Evolutionary conservation across 2,797 vertebrate species (phyloP).

Genomic region (Protosalanx chinensis): DNA sequence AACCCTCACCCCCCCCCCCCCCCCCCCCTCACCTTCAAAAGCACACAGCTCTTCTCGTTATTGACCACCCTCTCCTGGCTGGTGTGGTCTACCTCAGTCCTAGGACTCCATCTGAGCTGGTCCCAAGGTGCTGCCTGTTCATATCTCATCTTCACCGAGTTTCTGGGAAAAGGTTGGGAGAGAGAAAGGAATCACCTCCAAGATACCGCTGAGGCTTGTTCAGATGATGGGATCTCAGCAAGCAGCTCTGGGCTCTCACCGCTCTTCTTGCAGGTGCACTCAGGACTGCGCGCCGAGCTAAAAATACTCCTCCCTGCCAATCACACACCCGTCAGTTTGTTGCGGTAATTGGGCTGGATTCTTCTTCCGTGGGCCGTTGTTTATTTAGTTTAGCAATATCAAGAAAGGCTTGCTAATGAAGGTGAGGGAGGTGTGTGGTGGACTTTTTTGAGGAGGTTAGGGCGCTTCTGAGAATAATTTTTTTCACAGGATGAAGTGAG

Average conservation of each 20-base stretch:
- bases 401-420: conserved; percentile 48
- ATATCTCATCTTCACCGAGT: background rate
- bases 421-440: conserved; percentile 19
- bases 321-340: conserved; percentile 48
- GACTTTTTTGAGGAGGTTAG: background rate
- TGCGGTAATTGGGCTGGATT: conserved; percentile 55
- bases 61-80: no score
- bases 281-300: conserved; percentile 1
- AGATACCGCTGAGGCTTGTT: conserved; percentile 27
- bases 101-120: no score
- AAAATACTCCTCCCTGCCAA: conserved; percentile 23
- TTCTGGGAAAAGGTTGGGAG: conserved; percentile 38
- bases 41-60: no score
- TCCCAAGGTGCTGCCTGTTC: no score
- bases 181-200: conserved; percentile 21
- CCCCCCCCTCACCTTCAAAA: no score
- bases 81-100: no score
- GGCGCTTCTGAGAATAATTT: no score
- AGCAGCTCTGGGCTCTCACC: conserved; percentile 10
- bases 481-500: no score
- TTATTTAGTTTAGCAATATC: conserved; percentile 45
- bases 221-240: conserved; percentile 30
- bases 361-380: conserved; percentile 40
- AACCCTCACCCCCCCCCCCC: no score
- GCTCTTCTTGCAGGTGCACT: background rate